Percentiles rank a stretch among this genome's conserved stretches.
Evolutionary conservation across 2,113 vertebrate genomes (phyloP).

Genomic region (Callocephalon fimbriatum): DNA sequence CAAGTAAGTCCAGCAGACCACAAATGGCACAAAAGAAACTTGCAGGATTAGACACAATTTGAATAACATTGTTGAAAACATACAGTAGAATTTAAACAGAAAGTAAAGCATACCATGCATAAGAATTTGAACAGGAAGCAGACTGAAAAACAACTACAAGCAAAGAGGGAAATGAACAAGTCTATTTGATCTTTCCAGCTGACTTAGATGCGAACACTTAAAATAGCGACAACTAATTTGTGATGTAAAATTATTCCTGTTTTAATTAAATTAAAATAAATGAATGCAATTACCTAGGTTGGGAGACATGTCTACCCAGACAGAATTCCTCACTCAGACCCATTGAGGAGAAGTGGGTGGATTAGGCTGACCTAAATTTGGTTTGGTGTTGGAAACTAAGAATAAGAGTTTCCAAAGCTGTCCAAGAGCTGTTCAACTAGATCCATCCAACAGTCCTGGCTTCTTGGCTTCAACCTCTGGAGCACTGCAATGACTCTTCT

Average conservation of each 20-base stretch:
- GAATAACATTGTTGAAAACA: background rate
- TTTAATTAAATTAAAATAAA: slow-evolving; percentile 55
- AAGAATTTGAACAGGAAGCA: slow-evolving; percentile 20
- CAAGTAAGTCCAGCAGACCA: background rate
- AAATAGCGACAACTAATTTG: slow-evolving; percentile 29
- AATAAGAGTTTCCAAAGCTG: background rate
- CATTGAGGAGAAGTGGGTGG: background rate
- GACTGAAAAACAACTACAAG: slow-evolving; percentile 36
- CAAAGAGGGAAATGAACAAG: slow-evolving; percentile 23
- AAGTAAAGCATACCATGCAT: background rate
- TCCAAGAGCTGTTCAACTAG: background rate
- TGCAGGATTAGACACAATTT: background rate
- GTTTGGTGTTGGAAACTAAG: background rate
- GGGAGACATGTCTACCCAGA: background rate
- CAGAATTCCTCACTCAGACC: background rate
- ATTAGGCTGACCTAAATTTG: slow-evolving; percentile 31
- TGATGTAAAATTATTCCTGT: slow-evolving; percentile 54
- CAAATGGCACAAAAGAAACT: background rate
- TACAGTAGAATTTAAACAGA: slow-evolving; percentile 2
- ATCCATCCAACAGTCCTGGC: background rate
- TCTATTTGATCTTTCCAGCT: slow-evolving; percentile 54
- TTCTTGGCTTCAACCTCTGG: background rate
- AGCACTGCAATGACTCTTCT: background rate
- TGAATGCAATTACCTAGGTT: slow-evolving; percentile 22
- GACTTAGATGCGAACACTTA: background rate